phyloP scores from a whole-genome alignment of 1,140 invertebrate genomes.

The Rhyzopertha dominica region DNA sequence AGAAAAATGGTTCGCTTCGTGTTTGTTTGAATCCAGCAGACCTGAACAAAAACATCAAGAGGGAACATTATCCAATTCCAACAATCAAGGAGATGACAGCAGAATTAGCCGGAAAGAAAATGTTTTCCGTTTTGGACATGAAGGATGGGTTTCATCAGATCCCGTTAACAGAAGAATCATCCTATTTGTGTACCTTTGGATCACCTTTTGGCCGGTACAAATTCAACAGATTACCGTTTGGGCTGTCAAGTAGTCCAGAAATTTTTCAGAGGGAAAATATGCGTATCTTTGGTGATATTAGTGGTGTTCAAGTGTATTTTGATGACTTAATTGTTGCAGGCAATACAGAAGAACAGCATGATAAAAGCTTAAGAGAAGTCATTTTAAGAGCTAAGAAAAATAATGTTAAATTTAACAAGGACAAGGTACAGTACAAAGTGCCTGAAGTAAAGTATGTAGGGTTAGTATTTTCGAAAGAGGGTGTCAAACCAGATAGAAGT shows the following conservation, averaged over 20 bases:
- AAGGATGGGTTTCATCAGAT: slow-evolving; percentile 46
- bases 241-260: slow-evolving; percentile 37
- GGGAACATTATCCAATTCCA: slow-evolving; percentile 28
- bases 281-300: slow-evolving; percentile 36
- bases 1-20: slow-evolving; percentile 38
- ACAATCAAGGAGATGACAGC: slow-evolving; percentile 40
- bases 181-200: slow-evolving; percentile 45
- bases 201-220: slow-evolving; percentile 27
- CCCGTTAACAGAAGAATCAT: slow-evolving; percentile 40
- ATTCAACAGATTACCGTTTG: slow-evolving; percentile 38
- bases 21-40: slow-evolving; percentile 44
- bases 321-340: slow-evolving; percentile 40
- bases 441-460: slow-evolving; percentile 38
- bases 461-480: slow-evolving; percentile 25
- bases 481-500: slow-evolving; percentile 17
- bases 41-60: slow-evolving; percentile 34
- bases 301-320: slow-evolving; percentile 31
- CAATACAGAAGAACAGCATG: slow-evolving; percentile 22
- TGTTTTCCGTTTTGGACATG: slow-evolving; percentile 45
- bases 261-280: slow-evolving; percentile 37
- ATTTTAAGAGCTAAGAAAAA: slow-evolving; percentile 21
- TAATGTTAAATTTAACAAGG: slow-evolving; percentile 38
- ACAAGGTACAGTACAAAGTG: slow-evolving; percentile 28
- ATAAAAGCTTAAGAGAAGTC: slow-evolving; percentile 25
- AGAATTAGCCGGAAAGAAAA: slow-evolving; percentile 36